These are phyloP conservation scores for Dendroctonus ponderosae DNA, from an alignment of 1,140 invertebrate genomes.

Conservation along the genomic window DNA sequence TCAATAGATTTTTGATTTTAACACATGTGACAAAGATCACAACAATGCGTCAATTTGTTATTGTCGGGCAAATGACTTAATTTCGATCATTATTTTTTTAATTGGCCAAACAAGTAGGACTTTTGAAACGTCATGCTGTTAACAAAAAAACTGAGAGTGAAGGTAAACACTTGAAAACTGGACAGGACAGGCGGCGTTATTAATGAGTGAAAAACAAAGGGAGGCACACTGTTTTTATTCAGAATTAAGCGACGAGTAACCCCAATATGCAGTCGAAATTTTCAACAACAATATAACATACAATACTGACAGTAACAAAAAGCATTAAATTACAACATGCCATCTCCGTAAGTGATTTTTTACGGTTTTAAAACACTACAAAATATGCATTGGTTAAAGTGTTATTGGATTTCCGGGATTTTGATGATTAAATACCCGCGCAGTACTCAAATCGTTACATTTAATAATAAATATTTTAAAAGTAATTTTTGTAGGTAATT, in stretches of 20 bases:
- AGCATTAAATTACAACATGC: conserved; percentile 36
- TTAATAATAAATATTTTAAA: too few relatives aligned
- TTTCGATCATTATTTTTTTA: too few relatives aligned
- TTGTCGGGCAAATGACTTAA: too few relatives aligned
- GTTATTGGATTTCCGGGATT: too few relatives aligned
- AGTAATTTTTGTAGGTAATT: too few relatives aligned
- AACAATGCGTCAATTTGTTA: too few relatives aligned
- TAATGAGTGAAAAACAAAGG: conserved; percentile 30
- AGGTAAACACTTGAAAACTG: conserved; percentile 20
- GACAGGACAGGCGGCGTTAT: conserved; percentile 23
- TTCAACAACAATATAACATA: conserved; percentile 43
- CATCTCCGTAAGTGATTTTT: conserved; percentile 17
- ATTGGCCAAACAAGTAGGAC: neutral
- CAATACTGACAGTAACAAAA: conserved; percentile 45
- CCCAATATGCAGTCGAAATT: conserved; percentile 14
- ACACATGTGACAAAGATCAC: too few relatives aligned
- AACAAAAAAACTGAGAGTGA: conserved; percentile 15
- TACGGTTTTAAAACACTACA: conserved; percentile 18
- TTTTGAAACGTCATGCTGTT: conserved; percentile 27
- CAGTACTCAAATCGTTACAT: too few relatives aligned
- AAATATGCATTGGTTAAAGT: neutral
- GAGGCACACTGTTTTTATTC: conserved; percentile 12
- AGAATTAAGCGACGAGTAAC: conserved; percentile 19
- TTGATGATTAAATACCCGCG: too few relatives aligned
- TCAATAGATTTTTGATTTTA: too few relatives aligned